Conservation (phyloP, 2,888 invertebrate genomes). For the Acleris laterana region DNA sequence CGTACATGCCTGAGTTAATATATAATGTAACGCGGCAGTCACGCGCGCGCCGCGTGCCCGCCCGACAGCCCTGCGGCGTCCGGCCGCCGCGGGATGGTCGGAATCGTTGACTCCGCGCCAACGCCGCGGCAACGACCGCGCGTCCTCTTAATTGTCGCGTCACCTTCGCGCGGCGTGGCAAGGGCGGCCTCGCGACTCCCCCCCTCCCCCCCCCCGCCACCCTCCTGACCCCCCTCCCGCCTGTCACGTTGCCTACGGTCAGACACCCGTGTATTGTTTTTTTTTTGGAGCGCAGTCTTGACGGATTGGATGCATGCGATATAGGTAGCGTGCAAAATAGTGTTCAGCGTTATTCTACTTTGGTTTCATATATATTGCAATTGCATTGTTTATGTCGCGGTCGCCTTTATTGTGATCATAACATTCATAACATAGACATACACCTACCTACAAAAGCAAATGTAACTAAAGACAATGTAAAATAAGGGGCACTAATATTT, state of each 20-base stretch:
- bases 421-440: too few relatives aligned
- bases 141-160: constrained; percentile 77
- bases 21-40: neutral
- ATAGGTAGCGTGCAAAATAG: neutral
- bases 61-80: constrained; percentile 49
- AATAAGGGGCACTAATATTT: too few relatives aligned
- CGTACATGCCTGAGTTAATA: too few relatives aligned
- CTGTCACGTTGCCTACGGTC: constrained; percentile 60
- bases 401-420: too few relatives aligned
- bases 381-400: too few relatives aligned
- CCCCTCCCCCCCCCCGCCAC: constrained; percentile 40
- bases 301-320: constrained; percentile 6
- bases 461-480: too few relatives aligned
- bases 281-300: constrained; percentile 15
- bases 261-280: constrained; percentile 30
- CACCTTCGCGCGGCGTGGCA: constrained; percentile 67
- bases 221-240: constrained; percentile 47
- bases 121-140: constrained; percentile 73
- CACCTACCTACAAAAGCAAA: too few relatives aligned
- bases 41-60: neutral
- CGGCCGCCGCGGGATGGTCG: constrained; percentile 73
- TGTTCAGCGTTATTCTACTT: too few relatives aligned
- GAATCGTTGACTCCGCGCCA: constrained; percentile 82
- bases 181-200: constrained; percentile 58
- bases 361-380: too few relatives aligned